A percentile compares a stretch with the other conserved stretches of the same genome.
Evolutionary conservation across 2,113 vertebrate genomes (phyloP).

Genomic region (Mola mola): DNA sequence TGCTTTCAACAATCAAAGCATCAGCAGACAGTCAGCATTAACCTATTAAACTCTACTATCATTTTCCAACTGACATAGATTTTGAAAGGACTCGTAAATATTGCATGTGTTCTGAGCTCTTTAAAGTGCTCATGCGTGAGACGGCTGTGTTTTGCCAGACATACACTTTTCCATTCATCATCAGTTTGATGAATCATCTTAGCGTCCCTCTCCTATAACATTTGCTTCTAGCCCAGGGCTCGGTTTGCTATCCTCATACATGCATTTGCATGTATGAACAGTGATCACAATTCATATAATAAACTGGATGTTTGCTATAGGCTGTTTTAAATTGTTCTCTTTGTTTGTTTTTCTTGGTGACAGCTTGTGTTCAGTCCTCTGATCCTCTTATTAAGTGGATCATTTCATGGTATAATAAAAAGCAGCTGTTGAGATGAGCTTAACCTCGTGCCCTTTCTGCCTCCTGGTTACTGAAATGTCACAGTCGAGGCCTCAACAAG

Average conservation of each 20-base stretch:
- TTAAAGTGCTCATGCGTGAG: conserved; percentile 17
- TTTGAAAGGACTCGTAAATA: conserved; percentile 18
- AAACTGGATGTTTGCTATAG: neutral
- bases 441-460: neutral
- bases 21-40: conserved; percentile 31
- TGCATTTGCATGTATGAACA: conserved; percentile 3
- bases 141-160: conserved; percentile 9
- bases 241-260: no score
- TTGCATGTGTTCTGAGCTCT: conserved; percentile 2
- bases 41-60: conserved; percentile 15
- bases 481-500: neutral
- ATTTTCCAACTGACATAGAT: conserved; percentile 31
- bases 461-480: neutral
- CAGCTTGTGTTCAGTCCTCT: neutral
- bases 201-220: conserved; percentile 8
- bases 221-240: neutral
- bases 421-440: no score
- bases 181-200: conserved; percentile 45
- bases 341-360: conserved; percentile 7
- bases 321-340: neutral
- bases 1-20: conserved; percentile 31
- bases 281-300: neutral
- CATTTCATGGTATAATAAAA: no score
- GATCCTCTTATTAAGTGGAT: no score
- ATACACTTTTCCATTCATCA: conserved; percentile 6